Conservation (phyloP, 1,140 invertebrate genomes). For the Triops longicaudatus region DNA sequence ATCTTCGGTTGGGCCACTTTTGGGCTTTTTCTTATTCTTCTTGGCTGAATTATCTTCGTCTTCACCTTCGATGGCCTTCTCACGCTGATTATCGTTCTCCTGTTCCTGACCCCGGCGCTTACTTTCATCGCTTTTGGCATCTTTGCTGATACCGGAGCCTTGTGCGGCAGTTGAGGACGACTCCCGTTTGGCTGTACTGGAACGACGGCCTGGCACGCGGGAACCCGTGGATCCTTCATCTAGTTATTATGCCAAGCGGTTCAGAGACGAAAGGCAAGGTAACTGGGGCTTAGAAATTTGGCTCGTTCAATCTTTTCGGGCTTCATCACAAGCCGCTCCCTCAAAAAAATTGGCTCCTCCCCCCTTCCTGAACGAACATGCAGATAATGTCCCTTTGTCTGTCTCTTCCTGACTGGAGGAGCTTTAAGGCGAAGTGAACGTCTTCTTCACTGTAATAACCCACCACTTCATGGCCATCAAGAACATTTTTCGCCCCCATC, state of each 20-base stretch:
- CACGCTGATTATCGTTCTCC: neutral
- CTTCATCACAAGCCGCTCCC: neutral
- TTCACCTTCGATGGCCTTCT: conserved; percentile 27
- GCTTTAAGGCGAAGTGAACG: neutral
- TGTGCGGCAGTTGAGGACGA: conserved; percentile 35
- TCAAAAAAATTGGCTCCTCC: neutral
- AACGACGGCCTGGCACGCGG: neutral
- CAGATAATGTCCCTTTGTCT: neutral
- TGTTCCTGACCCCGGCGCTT: conserved; percentile 24
- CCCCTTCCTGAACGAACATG: neutral
- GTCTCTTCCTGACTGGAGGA: neutral
- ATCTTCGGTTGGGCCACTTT: conserved; percentile 30
- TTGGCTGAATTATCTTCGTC: conserved; percentile 39
- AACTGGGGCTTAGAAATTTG: neutral
- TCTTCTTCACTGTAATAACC: neutral
- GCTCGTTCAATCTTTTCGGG: neutral
- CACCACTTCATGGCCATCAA: neutral
- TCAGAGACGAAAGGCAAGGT: neutral
- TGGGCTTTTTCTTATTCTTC: conserved; percentile 41
- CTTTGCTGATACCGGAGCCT: conserved; percentile 36
- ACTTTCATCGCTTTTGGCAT: conserved; percentile 25
- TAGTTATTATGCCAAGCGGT: conserved; percentile 9
- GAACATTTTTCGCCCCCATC: neutral
- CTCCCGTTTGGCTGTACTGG: neutral
- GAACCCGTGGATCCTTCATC: conserved; percentile 1